Conservation (phyloP, 1,140 invertebrate species). For the Aphaenogaster rudis region DNA sequence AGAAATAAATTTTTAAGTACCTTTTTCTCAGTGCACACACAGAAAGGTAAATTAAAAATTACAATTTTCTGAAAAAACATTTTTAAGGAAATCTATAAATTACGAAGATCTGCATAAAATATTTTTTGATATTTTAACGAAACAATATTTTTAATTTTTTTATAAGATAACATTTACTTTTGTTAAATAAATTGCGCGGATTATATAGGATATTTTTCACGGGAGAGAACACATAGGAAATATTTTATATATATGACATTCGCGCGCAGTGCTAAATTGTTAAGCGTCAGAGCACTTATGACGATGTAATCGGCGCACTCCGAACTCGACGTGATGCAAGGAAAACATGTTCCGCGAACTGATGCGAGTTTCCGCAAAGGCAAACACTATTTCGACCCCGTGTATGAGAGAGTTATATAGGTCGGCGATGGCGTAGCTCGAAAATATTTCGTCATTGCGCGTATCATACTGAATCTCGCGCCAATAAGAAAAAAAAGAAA, state of each 20-base stretch:
- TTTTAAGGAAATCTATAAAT: not conserved
- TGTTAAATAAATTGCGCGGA: not conserved
- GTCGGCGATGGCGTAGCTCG: not conserved
- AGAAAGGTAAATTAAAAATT: not conserved
- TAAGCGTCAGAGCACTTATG: constrained; percentile 43
- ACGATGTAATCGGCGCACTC: constrained; percentile 53
- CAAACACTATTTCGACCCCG: constrained; percentile 48
- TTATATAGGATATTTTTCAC: not conserved
- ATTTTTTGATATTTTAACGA: no score
- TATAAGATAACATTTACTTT: not conserved
- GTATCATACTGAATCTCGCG: constrained; percentile 37
- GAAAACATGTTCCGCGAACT: constrained; percentile 50
- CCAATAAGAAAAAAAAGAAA: constrained; percentile 16
- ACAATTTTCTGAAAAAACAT: not conserved
- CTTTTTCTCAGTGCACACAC: no score
- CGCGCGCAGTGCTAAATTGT: constrained; percentile 29
- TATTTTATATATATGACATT: not conserved
- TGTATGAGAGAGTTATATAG: constrained; percentile 24
- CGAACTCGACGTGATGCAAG: constrained; percentile 48
- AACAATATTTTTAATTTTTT: not conserved
- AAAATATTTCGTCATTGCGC: constrained; percentile 52
- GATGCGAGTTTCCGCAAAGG: constrained; percentile 49
- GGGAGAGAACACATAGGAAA: not conserved
- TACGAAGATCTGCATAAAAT: not conserved
- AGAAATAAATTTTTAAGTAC: no score